Conservation (phyloP, 2,113 vertebrate genomes). For the Microtus pennsylvanicus region DNA sequence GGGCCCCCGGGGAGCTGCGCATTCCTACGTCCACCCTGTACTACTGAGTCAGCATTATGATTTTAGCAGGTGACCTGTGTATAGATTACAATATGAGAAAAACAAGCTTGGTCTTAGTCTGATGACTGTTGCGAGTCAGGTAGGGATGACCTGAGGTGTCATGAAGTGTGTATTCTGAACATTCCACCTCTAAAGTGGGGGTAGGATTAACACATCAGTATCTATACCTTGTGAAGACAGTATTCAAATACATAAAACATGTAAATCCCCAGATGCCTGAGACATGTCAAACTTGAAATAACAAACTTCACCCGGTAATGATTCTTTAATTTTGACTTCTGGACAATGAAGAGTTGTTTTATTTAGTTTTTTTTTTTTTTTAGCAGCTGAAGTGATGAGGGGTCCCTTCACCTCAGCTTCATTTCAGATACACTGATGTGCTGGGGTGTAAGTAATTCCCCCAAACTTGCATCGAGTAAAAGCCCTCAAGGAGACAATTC, state of each 20-base stretch:
- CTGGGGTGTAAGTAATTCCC: slow-evolving; percentile 43
- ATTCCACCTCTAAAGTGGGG: neutral
- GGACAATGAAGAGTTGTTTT: neutral
- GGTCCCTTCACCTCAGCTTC: neutral
- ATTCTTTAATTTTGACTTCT: neutral
- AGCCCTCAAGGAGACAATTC: slow-evolving; percentile 70
- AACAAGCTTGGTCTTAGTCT: neutral
- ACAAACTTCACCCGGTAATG: neutral
- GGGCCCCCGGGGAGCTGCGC: fast-evolving
- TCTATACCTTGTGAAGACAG: neutral
- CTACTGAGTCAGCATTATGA: no score
- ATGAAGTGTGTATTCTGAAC: neutral
- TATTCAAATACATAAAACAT: neutral
- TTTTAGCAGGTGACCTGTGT: fast-evolving
- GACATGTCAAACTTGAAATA: neutral
- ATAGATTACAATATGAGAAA: fast-evolving
- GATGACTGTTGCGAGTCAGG: neutral
- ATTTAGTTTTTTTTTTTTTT: neutral
- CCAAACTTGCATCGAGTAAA: slow-evolving; percentile 53
- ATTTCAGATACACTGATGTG: fast-evolving
- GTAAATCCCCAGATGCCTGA: neutral
- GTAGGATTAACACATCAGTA: neutral
- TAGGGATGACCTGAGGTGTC: neutral
- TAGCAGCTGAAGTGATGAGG: neutral
- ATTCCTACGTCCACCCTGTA: fast-evolving